These are phyloP conservation scores for Sceliomorpha sp. DNA, from an alignment of 2,888 invertebrate species.

Conservation along the genomic window DNA sequence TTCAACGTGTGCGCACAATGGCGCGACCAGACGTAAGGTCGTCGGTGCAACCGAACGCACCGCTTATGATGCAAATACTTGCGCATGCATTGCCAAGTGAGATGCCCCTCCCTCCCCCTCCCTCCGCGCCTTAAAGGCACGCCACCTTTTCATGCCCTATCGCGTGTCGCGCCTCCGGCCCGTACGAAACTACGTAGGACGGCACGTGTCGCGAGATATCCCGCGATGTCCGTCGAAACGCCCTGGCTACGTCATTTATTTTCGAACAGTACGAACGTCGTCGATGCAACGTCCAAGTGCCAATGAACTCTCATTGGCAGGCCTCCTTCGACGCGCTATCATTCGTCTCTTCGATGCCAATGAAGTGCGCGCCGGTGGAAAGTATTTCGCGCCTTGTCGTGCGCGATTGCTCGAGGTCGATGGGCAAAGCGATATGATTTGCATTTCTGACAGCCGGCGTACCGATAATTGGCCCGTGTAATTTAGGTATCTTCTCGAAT, in stretches of 20 bases:
- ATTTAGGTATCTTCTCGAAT: no score
- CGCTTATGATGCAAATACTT: conserved; percentile 6
- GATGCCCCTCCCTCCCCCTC: not conserved
- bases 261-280: conserved; percentile 6
- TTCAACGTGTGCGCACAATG: conserved; percentile 14
- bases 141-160: no score
- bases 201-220: no score
- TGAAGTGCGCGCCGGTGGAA: conserved; percentile 36
- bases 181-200: no score
- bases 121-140: no score
- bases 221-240: not conserved
- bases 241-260: no score
- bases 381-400: conserved; percentile 32
- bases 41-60: conserved; percentile 12
- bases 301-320: conserved; percentile 49
- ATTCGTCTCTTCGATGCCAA: conserved; percentile 37
- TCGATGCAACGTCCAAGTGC: conserved; percentile 27
- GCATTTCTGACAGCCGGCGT: no score
- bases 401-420: no score
- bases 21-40: conserved; percentile 16
- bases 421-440: no score
- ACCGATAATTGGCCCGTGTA: no score
- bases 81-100: conserved; percentile 8
- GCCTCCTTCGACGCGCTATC: conserved; percentile 33
- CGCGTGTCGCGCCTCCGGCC: no score